Base-by-base conservation (phyloP, 2,797 vertebrate genomes). In the Chrysocyon brachyurus region DNA sequence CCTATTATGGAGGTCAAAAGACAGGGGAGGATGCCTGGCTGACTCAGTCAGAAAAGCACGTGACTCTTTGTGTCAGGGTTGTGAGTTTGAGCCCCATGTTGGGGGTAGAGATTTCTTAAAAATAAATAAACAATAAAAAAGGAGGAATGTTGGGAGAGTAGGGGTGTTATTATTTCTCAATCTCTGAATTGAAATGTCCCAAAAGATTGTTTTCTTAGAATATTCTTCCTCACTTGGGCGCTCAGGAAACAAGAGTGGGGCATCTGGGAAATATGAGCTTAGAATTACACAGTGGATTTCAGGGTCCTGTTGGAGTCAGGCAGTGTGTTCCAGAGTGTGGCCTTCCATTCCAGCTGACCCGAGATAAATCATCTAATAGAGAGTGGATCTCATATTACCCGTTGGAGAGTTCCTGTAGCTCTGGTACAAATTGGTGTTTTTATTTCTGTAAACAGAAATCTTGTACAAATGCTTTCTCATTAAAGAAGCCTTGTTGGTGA, bases 391-490 rank as follows among this genome's bases (percentile, higher is more conserved):
- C 68, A 56, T 52, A 59, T 87, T 91, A 90, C 31, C 40, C 33
- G 70, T 1, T 86, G 16, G 56, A 91, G 75, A 78, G 19, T 90
- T 95, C 26, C 79, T 83, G 24, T 64, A 96, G 78, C 78, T 84
- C 49, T 97, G 70, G 21, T 64, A 83, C 79, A 83, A 94, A 75
- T 17, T 68, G 90, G 73, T 91, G 15, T 68, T 96, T 97, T 94
- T 72, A 81, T 77, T 97, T 94, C 96, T 66, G 40, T 96, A 93
- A 94, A 93, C 49, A 91, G 54, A 95, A 91, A 86, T 66, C 56
- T 75, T 85, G 40, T 94, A 92, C 21, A 94, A 94, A 92, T 91
- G 21, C 5, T 56, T 5, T 92, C 56, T 95, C 86, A 73, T 95
- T 96, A 95, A 94, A 95, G 94, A 91, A 92, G 33, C 4, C 40